phyloP scores from a whole-genome alignment of 2,113 vertebrate genomes.

The Lota lota region DNA sequence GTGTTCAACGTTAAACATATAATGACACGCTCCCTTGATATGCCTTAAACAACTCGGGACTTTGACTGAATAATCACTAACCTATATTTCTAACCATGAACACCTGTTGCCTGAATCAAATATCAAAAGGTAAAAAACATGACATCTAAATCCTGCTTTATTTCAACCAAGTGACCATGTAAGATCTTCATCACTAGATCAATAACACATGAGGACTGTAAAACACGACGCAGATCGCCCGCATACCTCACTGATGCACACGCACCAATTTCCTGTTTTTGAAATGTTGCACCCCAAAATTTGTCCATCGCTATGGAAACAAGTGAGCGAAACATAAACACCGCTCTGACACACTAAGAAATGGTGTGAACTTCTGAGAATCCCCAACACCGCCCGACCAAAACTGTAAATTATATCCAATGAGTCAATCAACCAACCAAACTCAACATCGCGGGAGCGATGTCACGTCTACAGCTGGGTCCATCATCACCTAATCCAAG shows the following conservation, averaged over 20 bases:
- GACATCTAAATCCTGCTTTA: slow-evolving; percentile 25
- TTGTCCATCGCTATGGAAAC: slow-evolving; percentile 41
- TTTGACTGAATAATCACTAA: slow-evolving; percentile 38
- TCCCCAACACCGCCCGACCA: slow-evolving; percentile 24
- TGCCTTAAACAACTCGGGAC: slow-evolving; percentile 35
- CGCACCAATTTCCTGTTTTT: slow-evolving; percentile 15
- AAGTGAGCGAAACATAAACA: slow-evolving; percentile 53
- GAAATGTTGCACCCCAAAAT: slow-evolving; percentile 21
- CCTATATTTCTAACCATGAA: slow-evolving; percentile 37
- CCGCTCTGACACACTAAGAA: slow-evolving; percentile 41
- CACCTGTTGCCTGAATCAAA: slow-evolving; percentile 39
- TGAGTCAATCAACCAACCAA: slow-evolving; percentile 61
- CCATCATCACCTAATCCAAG: slow-evolving; percentile 16
- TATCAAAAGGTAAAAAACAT: slow-evolving; percentile 35
- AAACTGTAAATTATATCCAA: slow-evolving; percentile 41
- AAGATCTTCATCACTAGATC: slow-evolving; percentile 43
- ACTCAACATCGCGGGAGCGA: slow-evolving; percentile 20
- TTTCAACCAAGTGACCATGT: slow-evolving; percentile 19
- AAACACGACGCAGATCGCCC: neutral
- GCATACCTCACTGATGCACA: neutral
- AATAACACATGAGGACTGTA: slow-evolving; percentile 3
- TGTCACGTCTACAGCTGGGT: slow-evolving; percentile 38
- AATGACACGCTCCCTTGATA: slow-evolving; percentile 19
- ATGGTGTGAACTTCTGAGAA: slow-evolving; percentile 43
- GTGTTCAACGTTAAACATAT: slow-evolving; percentile 13